phyloP scores from a whole-genome alignment of 2,113 vertebrate genomes.

The Cnemophilus loriae region DNA sequence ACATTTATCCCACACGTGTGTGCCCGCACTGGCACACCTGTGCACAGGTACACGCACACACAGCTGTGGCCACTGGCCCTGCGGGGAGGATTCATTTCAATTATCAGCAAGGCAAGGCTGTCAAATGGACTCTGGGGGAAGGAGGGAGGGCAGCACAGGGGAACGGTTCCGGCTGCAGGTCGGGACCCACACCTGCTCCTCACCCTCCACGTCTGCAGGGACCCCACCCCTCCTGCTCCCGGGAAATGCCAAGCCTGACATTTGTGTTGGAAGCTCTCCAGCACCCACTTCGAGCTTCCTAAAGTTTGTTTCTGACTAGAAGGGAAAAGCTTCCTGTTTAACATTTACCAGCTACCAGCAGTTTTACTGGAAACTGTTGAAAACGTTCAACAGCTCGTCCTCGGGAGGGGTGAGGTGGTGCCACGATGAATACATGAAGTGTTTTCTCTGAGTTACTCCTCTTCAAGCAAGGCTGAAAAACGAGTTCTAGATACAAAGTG shows the following conservation, averaged over 20 bases:
- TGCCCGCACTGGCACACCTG: background rate
- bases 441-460: background rate
- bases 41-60: accelerated
- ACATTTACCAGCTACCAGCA: background rate
- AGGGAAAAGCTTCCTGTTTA: background rate
- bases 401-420: background rate
- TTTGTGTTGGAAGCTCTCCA: background rate
- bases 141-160: background rate
- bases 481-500: background rate
- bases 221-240: background rate
- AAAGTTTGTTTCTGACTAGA: background rate
- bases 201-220: background rate
- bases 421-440: background rate
- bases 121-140: background rate
- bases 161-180: background rate
- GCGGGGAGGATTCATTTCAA: background rate
- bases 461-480: background rate
- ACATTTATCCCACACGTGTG: accelerated
- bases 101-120: background rate
- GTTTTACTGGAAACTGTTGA: background rate
- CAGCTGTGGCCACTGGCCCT: background rate
- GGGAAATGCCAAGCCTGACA: background rate
- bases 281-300: background rate
- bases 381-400: background rate
- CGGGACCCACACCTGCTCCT: background rate